phyloP scores from a whole-genome alignment of 2,113 vertebrate species.

The Hucho hucho region DNA sequence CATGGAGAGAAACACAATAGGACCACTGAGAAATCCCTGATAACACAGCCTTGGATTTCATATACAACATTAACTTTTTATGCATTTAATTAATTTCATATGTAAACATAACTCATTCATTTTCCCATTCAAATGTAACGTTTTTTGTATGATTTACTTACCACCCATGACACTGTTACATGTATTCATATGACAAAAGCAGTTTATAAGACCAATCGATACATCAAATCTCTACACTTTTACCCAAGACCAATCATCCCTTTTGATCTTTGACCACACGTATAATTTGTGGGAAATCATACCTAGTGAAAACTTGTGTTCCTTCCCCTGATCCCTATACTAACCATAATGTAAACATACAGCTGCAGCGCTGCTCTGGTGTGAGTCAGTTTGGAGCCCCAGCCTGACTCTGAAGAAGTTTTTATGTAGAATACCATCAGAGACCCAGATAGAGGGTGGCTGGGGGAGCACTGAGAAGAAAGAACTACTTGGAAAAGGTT shows the following conservation, averaged over 20 bases:
- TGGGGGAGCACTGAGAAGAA: neutral
- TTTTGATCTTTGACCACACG: conserved; percentile 22
- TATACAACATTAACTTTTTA: too few species aligned
- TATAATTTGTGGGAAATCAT: conserved; percentile 22
- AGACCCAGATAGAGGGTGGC: neutral
- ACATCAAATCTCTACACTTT: conserved; percentile 2
- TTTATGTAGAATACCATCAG: neutral
- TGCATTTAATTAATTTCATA: too few species aligned
- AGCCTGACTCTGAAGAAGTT: neutral
- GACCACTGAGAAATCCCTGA: too few species aligned
- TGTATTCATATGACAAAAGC: neutral
- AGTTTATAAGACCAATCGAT: neutral
- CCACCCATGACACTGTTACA: neutral
- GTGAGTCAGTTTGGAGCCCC: conserved; percentile 16
- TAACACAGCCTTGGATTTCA: too few species aligned
- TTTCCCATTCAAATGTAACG: too few species aligned
- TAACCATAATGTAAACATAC: conserved; percentile 28
- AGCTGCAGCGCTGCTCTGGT: conserved; percentile 1
- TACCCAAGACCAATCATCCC: conserved; percentile 1
- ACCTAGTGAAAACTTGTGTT: conserved; percentile 18
- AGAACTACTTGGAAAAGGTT: conserved; percentile 9
- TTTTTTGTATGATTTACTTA: neutral
- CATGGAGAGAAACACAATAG: neutral
- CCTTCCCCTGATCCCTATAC: conserved; percentile 18
- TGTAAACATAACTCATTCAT: too few species aligned